Evolutionary conservation across 1,140 invertebrate species (phyloP).

Genomic region (Paraescarpia echinospica): DNA sequence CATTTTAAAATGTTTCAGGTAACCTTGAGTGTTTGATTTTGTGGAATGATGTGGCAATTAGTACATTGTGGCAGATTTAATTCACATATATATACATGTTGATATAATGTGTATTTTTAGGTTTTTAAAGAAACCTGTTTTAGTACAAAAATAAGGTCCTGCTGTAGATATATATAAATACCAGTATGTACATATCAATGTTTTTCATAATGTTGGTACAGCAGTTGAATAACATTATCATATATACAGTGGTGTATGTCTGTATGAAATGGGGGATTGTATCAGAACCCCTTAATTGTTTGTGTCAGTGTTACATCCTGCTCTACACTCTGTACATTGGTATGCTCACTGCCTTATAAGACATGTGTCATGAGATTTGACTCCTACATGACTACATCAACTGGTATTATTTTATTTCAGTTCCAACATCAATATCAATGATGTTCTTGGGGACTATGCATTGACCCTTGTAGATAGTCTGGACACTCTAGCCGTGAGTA

Average conservation of each 20-base stretch:
- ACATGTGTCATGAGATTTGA: not conserved
- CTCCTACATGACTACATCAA: not conserved
- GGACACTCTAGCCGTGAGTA: slow-evolving; percentile 61
- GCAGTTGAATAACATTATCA: not conserved
- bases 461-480: slow-evolving; percentile 64
- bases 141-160: too few species aligned
- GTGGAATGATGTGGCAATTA: too few species aligned
- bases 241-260: slow-evolving; percentile 2
- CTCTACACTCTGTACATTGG: not conserved
- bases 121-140: too few species aligned
- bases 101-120: too few species aligned
- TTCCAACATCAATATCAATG: slow-evolving; percentile 74
- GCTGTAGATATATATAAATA: too few species aligned
- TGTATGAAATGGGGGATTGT: not conserved
- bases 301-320: not conserved
- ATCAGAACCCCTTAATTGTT: not conserved
- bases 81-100: too few species aligned
- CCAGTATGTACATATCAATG: too few species aligned
- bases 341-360: not conserved
- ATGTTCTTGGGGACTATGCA: slow-evolving; percentile 70
- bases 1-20: too few species aligned
- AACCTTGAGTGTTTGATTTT: too few species aligned
- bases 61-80: too few species aligned
- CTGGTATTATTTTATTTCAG: slow-evolving; percentile 54
- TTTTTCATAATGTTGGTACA: not conserved